phyloP scores from a whole-genome alignment of 2,888 invertebrate species.

The Pasiphila rectangulata region DNA sequence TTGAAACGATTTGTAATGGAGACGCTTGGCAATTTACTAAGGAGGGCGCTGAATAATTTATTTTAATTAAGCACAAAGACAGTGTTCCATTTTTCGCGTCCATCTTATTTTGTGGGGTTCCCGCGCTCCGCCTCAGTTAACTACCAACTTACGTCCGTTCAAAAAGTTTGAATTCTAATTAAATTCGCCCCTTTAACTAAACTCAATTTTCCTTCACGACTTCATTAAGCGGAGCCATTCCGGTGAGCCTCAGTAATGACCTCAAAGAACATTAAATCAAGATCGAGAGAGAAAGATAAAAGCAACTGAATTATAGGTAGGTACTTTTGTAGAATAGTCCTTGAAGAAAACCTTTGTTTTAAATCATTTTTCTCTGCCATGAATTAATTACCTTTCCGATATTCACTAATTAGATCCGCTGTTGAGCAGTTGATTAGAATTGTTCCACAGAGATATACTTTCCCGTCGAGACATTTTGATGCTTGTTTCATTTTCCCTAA shows the following conservation, averaged over 20 bases:
- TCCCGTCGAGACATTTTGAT: too few species aligned
- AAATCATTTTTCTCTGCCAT: slow-evolving; percentile 45
- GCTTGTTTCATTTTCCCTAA: too few species aligned
- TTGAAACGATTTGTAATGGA: slow-evolving; percentile 60
- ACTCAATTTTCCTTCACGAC: slow-evolving; percentile 79
- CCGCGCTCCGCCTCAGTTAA: slow-evolving; percentile 60
- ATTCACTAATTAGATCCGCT: slow-evolving; percentile 44
- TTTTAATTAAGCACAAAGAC: slow-evolving; percentile 72
- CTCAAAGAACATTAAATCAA: slow-evolving; percentile 78
- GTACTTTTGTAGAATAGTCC: slow-evolving; percentile 69
- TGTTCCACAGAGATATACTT: too few species aligned
- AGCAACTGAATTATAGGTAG: slow-evolving; percentile 70
- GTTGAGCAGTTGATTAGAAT: not conserved
- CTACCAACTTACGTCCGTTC: slow-evolving; percentile 66
- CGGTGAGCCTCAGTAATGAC: slow-evolving; percentile 77
- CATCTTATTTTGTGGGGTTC: slow-evolving; percentile 64
- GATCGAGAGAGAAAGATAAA: slow-evolving; percentile 72
- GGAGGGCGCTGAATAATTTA: slow-evolving; percentile 67
- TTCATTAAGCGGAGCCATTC: slow-evolving; percentile 77
- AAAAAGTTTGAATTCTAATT: slow-evolving; percentile 78
- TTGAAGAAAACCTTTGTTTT: slow-evolving; percentile 55
- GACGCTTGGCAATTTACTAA: slow-evolving; percentile 61
- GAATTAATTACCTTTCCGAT: slow-evolving; percentile 37
- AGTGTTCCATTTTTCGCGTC: slow-evolving; percentile 64
- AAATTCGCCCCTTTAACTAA: slow-evolving; percentile 79